These are phyloP conservation scores for Eustalomyia histrio DNA, from an alignment of 2,888 invertebrate genomes.

Conservation along the genomic window DNA sequence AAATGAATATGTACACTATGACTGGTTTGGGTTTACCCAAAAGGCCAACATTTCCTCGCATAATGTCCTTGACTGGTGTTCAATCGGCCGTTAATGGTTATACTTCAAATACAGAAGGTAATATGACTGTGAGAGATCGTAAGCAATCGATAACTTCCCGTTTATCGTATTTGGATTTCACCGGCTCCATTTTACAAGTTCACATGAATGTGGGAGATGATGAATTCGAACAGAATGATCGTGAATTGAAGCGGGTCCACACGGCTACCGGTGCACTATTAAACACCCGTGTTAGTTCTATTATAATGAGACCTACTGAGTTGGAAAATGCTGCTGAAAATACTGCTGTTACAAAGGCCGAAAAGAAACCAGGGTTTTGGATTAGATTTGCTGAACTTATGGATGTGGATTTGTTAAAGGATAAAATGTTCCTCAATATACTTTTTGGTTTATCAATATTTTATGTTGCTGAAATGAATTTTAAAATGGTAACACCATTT, in stretches of 20 bases:
- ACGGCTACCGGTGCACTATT: slow-evolving; percentile 76
- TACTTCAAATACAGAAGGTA: slow-evolving; percentile 80
- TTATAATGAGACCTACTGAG: slow-evolving; percentile 77
- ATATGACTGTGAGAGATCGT: slow-evolving; percentile 80
- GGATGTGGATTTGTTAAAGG: slow-evolving; percentile 86
- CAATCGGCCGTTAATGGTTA: slow-evolving; percentile 73
- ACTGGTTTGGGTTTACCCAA: slow-evolving; percentile 77
- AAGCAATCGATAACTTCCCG: slow-evolving; percentile 86
- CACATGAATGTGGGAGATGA: slow-evolving; percentile 82
- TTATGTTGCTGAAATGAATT: slow-evolving; percentile 88
- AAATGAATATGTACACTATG: slow-evolving; percentile 78
- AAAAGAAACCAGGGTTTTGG: slow-evolving; percentile 80
- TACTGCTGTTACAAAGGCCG: slow-evolving; percentile 61
- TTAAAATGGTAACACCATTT: slow-evolving; percentile 87
- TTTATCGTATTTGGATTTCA: slow-evolving; percentile 87
- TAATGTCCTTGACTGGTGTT: slow-evolving; percentile 78
- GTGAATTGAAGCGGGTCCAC: slow-evolving; percentile 77
- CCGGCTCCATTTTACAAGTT: slow-evolving; percentile 86
- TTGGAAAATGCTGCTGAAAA: slow-evolving; percentile 72
- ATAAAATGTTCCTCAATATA: slow-evolving; percentile 86
- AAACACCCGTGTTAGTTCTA: slow-evolving; percentile 76
- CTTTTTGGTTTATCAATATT: slow-evolving; percentile 86
- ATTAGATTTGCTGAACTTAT: slow-evolving; percentile 83
- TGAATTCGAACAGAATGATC: slow-evolving; percentile 78
- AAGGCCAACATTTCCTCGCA: slow-evolving; percentile 79